Evolutionary conservation across 2,888 invertebrate species (phyloP), one percentile per base, ranked within the genome.

Genomic region (Brenthis hecate): DNA sequence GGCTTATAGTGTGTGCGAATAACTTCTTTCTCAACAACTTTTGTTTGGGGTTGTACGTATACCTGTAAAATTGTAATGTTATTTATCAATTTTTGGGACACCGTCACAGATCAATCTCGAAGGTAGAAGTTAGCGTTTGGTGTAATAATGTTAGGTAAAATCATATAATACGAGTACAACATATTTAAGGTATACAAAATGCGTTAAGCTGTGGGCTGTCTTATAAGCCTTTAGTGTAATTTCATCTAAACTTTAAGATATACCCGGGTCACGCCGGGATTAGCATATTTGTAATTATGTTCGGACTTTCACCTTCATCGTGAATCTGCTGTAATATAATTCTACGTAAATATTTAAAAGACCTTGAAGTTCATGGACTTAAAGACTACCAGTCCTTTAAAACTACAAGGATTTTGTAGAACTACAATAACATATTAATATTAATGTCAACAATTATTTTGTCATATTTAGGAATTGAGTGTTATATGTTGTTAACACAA

Each of bases 1-100:
- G 89, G 91, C 57, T 88, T 89, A 66, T 80, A 79, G 67, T 86
- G 86, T 19, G 81, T 81, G 58, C 82, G 84, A 47, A 83, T 72
- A 14, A 86, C 77, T 51, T 83, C 82, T 72, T 89, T 88, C 67
- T 88, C 83, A 14, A 87, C 73, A 2, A 89, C 73, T 71, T 80
- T 73, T 11, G 85, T 84, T 72, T 80, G 76, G 3, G 83, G 84
- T 57, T 85, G 80, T 6, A 81, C 81, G 65, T 85, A 81, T 11
- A 89, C 84, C 91, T 91, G 76, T 13, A 81, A 81, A 48, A 32
- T 53, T 36, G 68, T 23, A 32, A 61, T 16, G 6, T 47, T 32
- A 36, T 8, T 43, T 43, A 11, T 43, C 2, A 43, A 43, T 43
- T 43, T 43, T 43, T 43, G 3, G 36, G 36, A 43, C 8, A 43